Conservation (phyloP, 2,888 invertebrate species). For the Melanophora roralis region DNA sequence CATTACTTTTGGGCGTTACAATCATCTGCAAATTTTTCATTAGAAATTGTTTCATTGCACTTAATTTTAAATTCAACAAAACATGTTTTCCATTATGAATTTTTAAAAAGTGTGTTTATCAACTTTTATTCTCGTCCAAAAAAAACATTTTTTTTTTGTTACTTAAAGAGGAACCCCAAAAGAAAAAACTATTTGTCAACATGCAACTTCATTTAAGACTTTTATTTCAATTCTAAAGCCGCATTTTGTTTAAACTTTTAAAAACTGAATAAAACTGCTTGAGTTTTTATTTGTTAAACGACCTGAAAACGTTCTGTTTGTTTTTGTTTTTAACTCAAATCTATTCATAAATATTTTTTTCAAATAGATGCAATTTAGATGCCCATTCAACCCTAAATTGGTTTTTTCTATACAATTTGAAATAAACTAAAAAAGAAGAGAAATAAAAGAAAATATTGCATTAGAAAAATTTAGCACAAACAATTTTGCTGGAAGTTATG, state of each 20-base stretch:
- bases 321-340: slow-evolving; percentile 10
- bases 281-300: slow-evolving; percentile 9
- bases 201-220: slow-evolving; percentile 14
- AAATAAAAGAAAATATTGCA: slow-evolving; percentile 6
- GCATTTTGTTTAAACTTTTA: slow-evolving; percentile 11
- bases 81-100: too few relatives aligned
- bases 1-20: too few relatives aligned
- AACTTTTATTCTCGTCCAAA: too few relatives aligned
- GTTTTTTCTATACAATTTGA: slow-evolving; percentile 46
- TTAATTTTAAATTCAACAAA: too few relatives aligned
- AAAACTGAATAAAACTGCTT: background rate
- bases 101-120: too few relatives aligned
- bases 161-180: background rate
- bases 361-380: slow-evolving; percentile 61
- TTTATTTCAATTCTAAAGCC: slow-evolving; percentile 14
- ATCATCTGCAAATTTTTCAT: too few relatives aligned
- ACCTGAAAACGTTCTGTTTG: background rate
- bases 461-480: slow-evolving; percentile 55
- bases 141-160: slow-evolving; percentile 30
- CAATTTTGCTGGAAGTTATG: slow-evolving; percentile 44
- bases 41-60: too few relatives aligned
- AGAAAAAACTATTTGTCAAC: background rate
- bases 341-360: slow-evolving; percentile 58
- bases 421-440: slow-evolving; percentile 17
- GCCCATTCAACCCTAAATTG: slow-evolving; percentile 50